Evolutionary conservation across 2,113 vertebrate species (phyloP), one percentile per base, ranked within the genome.

Genomic region (Dissostichus mawsoni): DNA sequence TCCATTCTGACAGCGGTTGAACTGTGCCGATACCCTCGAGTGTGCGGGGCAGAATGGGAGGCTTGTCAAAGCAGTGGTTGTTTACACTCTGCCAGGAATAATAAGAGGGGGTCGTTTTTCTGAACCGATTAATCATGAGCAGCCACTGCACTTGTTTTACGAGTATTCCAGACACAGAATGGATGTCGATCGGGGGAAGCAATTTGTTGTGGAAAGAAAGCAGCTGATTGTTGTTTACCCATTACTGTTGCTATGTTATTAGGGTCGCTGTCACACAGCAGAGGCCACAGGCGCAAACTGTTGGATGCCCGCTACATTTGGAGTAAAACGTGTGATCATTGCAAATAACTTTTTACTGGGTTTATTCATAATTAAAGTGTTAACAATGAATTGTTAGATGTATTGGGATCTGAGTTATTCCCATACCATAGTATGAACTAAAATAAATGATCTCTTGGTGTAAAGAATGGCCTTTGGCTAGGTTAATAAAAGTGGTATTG

Each of bases 61-160:
- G 82, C 90, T 88, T 89, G 88, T 91, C 90, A 93, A 93, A 88
- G 91, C 90, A 90, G 72, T 74, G 80, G 88, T 94, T 92, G 92
- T 93, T 93, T 93, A 92, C 90, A 78, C 86, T 93, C 79, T 86
- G 83, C 82, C 82, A 89, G 82, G 88, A 90, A 89, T 86, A 91
- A 92, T 92, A 89, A 89, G 81, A 82, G 25, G 72, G 82, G 76
- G 76, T 92, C 63, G 66, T 78, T 87, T 89, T 90, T 86, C 80
- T 76, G 83, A 83, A 85, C 74, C 71, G 81, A 93, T 92, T 88
- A 90, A 93, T 93, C 81, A 90, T 69, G 45, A 81, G 74, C 82
- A 85, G 86, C 78, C 87, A 80, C 71, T 70, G 82, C 80, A 87
- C 87, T 92, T 85, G 90, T 90, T 82, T 89, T 89, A 76, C 56